Percentiles rank a stretch among this genome's conserved stretches.
Evolutionary conservation across 2,113 vertebrate species (phyloP).

Genomic region (Dasyprocta punctata): DNA sequence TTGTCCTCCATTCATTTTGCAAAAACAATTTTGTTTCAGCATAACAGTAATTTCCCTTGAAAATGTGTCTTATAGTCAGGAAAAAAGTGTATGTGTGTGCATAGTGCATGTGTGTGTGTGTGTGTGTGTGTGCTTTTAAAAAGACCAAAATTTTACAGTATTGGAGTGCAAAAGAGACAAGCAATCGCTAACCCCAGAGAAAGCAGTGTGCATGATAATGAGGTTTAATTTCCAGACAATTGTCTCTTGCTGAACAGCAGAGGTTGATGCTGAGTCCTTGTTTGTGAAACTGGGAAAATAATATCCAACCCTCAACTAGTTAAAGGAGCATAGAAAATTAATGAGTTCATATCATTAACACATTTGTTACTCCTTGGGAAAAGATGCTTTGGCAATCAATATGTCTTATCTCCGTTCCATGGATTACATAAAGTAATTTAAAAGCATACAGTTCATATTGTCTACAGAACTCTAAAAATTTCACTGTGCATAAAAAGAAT

Average conservation of each 20-base stretch:
- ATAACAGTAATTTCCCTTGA: background rate
- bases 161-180: background rate
- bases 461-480: slow-evolving; percentile 50
- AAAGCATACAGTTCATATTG: background rate
- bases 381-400: background rate
- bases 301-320: background rate
- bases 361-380: background rate
- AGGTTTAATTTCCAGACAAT: background rate
- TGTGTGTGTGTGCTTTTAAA: background rate
- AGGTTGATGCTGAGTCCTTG: background rate
- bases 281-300: background rate
- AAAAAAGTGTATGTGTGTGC: background rate
- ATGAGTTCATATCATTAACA: slow-evolving; percentile 1
- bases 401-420: background rate
- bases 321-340: slow-evolving; percentile 13
- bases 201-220: background rate
- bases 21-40: background rate
- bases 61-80: background rate
- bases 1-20: background rate
- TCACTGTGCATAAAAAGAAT: slow-evolving; percentile 52
- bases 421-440: slow-evolving; percentile 45
- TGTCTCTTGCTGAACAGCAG: background rate
- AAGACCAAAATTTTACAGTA: background rate
- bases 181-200: background rate
- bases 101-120: background rate